Percentiles rank a stretch among this genome's conserved stretches.
Conservation (phyloP, 2,888 invertebrate species). For the Nasonia oneida region DNA sequence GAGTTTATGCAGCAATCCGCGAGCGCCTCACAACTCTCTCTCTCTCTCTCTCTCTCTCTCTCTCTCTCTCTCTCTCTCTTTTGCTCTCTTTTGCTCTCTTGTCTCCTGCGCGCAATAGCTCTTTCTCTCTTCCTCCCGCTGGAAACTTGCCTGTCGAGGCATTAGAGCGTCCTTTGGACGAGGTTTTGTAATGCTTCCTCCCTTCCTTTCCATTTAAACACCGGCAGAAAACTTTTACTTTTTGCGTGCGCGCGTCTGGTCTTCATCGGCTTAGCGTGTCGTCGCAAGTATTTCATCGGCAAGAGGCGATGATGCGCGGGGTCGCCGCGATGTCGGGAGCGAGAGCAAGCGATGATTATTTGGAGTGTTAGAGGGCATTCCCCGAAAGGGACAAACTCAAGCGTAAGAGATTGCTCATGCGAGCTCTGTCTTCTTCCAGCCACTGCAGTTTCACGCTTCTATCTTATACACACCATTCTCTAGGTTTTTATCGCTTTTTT, state of each 20-base stretch:
- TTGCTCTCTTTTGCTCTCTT: constrained; percentile 13
- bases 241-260: constrained; percentile 42
- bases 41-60: constrained; percentile 16
- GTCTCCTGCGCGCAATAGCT: constrained; percentile 47
- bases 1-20: constrained; percentile 58
- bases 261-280: constrained; percentile 25
- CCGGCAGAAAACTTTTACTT: constrained; percentile 39
- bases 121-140: constrained; percentile 5
- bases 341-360: constrained; percentile 72
- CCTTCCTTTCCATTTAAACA: constrained; percentile 37
- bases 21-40: constrained; percentile 18
- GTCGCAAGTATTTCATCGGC: constrained; percentile 55
- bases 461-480: not conserved
- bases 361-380: constrained; percentile 74
- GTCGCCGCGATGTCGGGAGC: not conserved
- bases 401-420: constrained; percentile 73
- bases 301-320: constrained; percentile 70
- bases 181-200: constrained; percentile 59
- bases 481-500: no score
- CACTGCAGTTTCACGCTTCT: not conserved
- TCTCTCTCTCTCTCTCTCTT: constrained; percentile 24
- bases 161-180: constrained; percentile 64
- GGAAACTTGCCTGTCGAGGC: constrained; percentile 50
- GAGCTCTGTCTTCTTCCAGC: not conserved
- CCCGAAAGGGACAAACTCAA: constrained; percentile 70